Evolutionary conservation across 2,888 invertebrate genomes (phyloP).

Genomic region (Eupithecia centaureata): DNA sequence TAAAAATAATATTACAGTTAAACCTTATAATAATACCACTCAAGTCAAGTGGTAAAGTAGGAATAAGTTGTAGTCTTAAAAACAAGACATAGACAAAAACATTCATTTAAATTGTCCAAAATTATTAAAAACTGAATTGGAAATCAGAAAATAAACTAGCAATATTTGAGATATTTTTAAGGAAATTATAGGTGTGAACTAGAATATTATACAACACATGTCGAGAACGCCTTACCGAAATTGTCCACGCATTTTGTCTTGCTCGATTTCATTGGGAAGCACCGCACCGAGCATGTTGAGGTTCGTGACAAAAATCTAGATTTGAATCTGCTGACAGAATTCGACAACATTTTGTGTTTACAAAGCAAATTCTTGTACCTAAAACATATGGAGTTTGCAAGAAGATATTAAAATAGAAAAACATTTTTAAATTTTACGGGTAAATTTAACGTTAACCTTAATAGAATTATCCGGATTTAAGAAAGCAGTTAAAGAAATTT

Average conservation of each 20-base stretch:
- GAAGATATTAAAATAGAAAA: not conserved
- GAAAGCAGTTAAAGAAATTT: not conserved
- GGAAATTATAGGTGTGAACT: too few species aligned
- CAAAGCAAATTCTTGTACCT: not conserved
- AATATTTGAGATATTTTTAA: too few species aligned
- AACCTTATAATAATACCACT: too few species aligned
- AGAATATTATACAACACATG: not conserved
- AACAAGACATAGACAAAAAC: too few species aligned
- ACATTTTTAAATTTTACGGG: not conserved
- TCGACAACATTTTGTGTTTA: not conserved
- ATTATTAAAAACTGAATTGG: not conserved
- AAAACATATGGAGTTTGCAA: too few species aligned
- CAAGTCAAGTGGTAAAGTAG: too few species aligned
- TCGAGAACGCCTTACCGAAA: not conserved
- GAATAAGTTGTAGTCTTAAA: too few species aligned
- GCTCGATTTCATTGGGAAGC: not conserved
- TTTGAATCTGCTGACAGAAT: not conserved
- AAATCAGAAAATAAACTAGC: not conserved
- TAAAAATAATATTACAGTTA: too few species aligned
- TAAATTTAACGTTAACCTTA: not conserved
- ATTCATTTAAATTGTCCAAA: too few species aligned
- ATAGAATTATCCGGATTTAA: not conserved
- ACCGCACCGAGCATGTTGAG: not conserved
- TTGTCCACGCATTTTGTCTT: not conserved
- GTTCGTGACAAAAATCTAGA: slow-evolving; percentile 6